These are phyloP conservation scores for Protobothrops flavoviridis DNA, from an alignment of 2,113 vertebrate species.

Conservation along the genomic window DNA sequence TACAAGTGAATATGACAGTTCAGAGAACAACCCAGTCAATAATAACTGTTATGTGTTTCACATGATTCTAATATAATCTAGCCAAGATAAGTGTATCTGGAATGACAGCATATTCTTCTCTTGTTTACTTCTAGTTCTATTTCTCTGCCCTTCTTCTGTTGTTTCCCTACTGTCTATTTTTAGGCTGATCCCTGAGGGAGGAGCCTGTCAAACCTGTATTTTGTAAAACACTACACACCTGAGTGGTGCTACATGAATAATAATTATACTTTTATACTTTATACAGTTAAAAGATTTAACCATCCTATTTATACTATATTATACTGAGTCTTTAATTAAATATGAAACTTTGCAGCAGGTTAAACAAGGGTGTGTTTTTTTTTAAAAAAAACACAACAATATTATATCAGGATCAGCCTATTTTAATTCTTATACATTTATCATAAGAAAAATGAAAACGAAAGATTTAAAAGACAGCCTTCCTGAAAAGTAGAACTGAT, in stretches of 20 bases:
- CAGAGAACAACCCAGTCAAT: not conserved
- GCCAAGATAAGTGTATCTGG: not conserved
- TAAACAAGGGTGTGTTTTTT: not conserved
- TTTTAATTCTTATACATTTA: not conserved
- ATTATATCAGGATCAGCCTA: not conserved
- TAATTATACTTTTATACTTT: not conserved
- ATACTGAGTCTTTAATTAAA: not conserved
- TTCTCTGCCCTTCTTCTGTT: not conserved
- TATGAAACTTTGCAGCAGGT: not conserved
- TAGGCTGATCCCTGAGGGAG: not conserved
- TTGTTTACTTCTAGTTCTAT: not conserved
- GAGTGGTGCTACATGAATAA: not conserved
- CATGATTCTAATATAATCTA: not conserved
- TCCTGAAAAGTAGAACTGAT: not conserved
- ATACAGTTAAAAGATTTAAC: not conserved
- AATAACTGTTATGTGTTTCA: not conserved
- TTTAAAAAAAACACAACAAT: not conserved
- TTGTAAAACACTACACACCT: not conserved
- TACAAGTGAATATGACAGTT: not conserved
- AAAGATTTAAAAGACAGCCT: not conserved
- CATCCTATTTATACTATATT: not conserved
- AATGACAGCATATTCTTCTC: not conserved
- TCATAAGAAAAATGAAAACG: not conserved
- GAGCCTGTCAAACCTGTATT: not conserved
- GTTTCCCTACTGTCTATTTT: not conserved